Evolutionary conservation across 1,140 invertebrate species (phyloP).

Genomic region (Drosophila neocordata): DNA sequence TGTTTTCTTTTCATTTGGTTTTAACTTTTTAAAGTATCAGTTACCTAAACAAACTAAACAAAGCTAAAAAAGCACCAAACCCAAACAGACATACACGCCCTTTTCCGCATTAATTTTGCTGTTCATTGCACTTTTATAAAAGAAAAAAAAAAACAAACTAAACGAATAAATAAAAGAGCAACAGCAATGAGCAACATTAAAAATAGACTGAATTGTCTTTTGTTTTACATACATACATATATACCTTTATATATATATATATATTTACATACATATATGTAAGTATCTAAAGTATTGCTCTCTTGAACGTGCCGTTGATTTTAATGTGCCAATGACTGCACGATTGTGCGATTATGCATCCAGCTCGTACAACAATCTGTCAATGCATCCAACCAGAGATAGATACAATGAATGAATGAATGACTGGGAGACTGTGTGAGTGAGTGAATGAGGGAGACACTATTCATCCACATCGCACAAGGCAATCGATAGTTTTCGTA

Average conservation of each 20-base stretch:
- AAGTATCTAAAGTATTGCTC: slow-evolving; percentile 11
- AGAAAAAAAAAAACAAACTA: slow-evolving; percentile 14
- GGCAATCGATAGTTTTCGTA: slow-evolving; percentile 61
- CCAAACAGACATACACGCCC: slow-evolving; percentile 52
- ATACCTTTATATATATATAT: not conserved
- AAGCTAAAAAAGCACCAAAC: not conserved
- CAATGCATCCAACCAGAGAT: slow-evolving; percentile 74
- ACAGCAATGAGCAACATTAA: slow-evolving; percentile 21
- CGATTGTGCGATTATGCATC: slow-evolving; percentile 75
- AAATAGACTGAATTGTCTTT: slow-evolving; percentile 52
- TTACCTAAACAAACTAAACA: not conserved
- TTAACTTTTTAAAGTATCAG: no score
- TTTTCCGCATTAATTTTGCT: slow-evolving; percentile 78
- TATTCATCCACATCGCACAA: slow-evolving; percentile 54
- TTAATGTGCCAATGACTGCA: slow-evolving; percentile 78
- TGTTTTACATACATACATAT: not conserved
- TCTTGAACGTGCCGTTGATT: slow-evolving; percentile 37
- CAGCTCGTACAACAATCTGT: slow-evolving; percentile 68
- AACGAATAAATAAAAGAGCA: slow-evolving; percentile 11
- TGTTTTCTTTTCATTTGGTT: slow-evolving; percentile 44
- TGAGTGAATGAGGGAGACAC: slow-evolving; percentile 2
- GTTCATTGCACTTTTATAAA: slow-evolving; percentile 78
- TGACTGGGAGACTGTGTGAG: slow-evolving; percentile 8
- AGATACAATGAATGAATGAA: slow-evolving; percentile 12
- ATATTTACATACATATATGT: no score